Conservation (phyloP, 2,888 invertebrate genomes). For the Ecdyonurus torrentis region DNA sequence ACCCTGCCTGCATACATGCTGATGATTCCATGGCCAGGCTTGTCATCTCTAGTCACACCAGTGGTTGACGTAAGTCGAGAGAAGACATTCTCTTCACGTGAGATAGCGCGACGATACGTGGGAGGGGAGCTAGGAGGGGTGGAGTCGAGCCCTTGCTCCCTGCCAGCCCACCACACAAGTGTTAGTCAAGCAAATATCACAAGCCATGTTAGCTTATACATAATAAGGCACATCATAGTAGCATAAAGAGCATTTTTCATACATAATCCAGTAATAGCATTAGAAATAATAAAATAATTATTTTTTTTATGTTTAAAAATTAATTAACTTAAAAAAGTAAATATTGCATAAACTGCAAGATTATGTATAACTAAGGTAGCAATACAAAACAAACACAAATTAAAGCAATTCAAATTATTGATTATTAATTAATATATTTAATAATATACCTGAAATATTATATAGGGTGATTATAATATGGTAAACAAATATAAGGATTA, state of each 20-base stretch:
- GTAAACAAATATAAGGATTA: too few relatives aligned
- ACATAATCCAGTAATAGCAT: not conserved
- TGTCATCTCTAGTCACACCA: constrained; percentile 29
- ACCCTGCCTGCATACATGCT: constrained; percentile 40
- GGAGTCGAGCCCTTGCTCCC: constrained; percentile 16
- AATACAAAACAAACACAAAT: too few relatives aligned
- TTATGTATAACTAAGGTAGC: too few relatives aligned
- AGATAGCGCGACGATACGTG: constrained; percentile 30
- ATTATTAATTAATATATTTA: too few relatives aligned
- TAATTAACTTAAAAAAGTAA: too few relatives aligned
- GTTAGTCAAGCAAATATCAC: not conserved
- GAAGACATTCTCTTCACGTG: constrained; percentile 56
- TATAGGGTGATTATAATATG: too few relatives aligned
- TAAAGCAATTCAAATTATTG: too few relatives aligned
- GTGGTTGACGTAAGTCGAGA: constrained; percentile 47
- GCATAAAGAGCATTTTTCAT: not conserved
- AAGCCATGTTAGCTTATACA: not conserved
- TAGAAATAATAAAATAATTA: not conserved
- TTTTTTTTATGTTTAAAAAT: too few relatives aligned
- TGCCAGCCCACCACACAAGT: constrained; percentile 3
- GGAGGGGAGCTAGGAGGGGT: constrained; percentile 43
- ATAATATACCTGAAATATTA: too few relatives aligned
- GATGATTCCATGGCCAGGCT: constrained; percentile 32
- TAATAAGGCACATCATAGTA: not conserved
- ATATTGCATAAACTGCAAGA: too few relatives aligned